Conservation (phyloP, 2,797 vertebrate species). For the Gymnopithys bicolor region DNA sequence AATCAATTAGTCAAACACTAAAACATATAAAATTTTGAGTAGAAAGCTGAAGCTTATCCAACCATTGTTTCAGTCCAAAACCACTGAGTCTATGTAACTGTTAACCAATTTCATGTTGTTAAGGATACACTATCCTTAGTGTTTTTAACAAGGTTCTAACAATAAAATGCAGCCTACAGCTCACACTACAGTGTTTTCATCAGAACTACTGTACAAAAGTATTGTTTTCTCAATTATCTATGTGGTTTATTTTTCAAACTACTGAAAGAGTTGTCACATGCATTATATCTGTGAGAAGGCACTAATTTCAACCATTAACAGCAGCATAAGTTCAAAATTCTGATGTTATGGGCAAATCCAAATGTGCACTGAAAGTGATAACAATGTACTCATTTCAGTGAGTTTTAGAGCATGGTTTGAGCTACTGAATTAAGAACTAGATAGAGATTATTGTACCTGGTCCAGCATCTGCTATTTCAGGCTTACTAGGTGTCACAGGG, state of each 20-base stretch:
- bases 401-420: neutral
- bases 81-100: neutral
- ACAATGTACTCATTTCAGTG: neutral
- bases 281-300: neutral
- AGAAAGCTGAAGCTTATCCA: neutral
- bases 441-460: constrained; percentile 65
- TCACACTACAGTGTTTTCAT: neutral
- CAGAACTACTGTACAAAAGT: neutral
- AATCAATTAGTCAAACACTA: neutral
- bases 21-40: neutral
- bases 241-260: neutral
- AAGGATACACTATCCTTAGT: neutral
- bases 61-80: neutral
- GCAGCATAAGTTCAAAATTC: neutral
- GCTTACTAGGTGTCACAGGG: constrained; percentile 56
- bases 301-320: neutral
- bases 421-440: neutral
- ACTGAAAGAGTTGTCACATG: neutral
- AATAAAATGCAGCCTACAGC: neutral
- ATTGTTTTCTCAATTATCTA: neutral
- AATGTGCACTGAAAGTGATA: neutral
- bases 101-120: neutral
- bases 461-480: constrained; percentile 51
- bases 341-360: neutral
- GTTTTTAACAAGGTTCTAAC: neutral